Evolutionary conservation across 2,113 vertebrate genomes (phyloP), one percentile per base, ranked within the genome.

Genomic region (Hucho hucho): DNA sequence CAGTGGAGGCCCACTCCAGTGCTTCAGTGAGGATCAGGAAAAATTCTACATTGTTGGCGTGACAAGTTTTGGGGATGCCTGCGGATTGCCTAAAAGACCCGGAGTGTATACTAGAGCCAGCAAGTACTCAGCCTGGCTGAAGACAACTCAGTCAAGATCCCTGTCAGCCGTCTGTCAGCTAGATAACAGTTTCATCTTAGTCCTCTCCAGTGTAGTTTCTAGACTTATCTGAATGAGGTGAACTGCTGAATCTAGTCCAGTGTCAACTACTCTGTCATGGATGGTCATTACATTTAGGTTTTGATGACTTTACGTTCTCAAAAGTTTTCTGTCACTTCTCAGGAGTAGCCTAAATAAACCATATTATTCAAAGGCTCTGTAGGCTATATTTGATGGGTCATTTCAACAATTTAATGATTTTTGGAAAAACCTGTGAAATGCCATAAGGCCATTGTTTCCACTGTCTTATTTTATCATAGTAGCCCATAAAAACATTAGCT

Each of bases 1-100:
- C 87, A 94, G 93, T 1, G 94, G 94, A 0, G 94, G 94, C 7
- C 94, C 94, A 18, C 88, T 95, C 70, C 90, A 94, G 85, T 95
- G 94, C 83, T 91, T 84, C 83, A 91, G 91, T 18, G 83, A 82
- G 43, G 43, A 25, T 4, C 69, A 81, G 0, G 79, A 88, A 7
- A 69, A 80, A 64, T 95, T 92, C 73, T 93, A 92, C 77, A 22
- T 91, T 24, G 81, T 93, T 0, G 93, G 93, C 16, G 59, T 95
- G 76, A 95, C 93, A 0, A 94, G 93, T 84, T 93, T 93, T 74
- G 93, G 94, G 6, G 46, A 83, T 0, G 81, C 87, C 49, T 95
- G 93, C 26, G 95, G 90, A 67, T 80, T 83, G 1, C 85, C 90
- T 9, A 85, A 72, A 65, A 92, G 78, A 64, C 93, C 92, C 0